Evolutionary conservation across 2,113 vertebrate species (phyloP), one percentile per base, ranked within the genome.

Genomic region (Tachuris rubrigastra): DNA sequence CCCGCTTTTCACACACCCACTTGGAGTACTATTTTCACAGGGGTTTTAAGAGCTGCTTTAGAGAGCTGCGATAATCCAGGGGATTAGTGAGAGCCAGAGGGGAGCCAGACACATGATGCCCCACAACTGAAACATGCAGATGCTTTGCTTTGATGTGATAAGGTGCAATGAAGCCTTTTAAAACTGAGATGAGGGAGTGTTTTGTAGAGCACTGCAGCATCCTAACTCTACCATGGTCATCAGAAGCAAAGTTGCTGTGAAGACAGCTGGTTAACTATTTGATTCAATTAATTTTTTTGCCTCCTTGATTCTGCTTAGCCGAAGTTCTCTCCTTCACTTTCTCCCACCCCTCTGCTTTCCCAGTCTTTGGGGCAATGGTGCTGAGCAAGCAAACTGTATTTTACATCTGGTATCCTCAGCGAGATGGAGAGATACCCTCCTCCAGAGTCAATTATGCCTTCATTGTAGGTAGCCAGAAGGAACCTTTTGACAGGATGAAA

Each of bases 61-160:
- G 95, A 95, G 95, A 96, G 88, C 90, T 96, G 93, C 84, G 92
- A 96, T 97, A 97, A 97, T 96, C 96, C 65, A 1, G 65, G 41
- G 93, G 96, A 97, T 97, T 97, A 97, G 90, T 42, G 44, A 87
- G 90, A 97, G 95, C 96, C 96, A 97, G 96, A 96, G 96, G 96
- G 96, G 92, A 97, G 93, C 95, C 93, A 96, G 96, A 92, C 93
- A 94, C 79, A 90, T 46, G 92, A 96, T 96, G 93, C 88, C 96
- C 95, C 96, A 96, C 90, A 81, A 96, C 85, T 92, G 88, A 96
- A 96, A 97, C 85, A 93, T 86, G 92, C 95, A 95, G 96, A 97
- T 96, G 92, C 68, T 96, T 96, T 84, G 73, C 96, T 97, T 96
- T 97, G 95, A 96, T 96, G 93, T 96, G 96, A 97, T 96, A 96